Base-by-base conservation (phyloP, 2,888 invertebrate genomes). In the Luffia ferchaultella region DNA sequence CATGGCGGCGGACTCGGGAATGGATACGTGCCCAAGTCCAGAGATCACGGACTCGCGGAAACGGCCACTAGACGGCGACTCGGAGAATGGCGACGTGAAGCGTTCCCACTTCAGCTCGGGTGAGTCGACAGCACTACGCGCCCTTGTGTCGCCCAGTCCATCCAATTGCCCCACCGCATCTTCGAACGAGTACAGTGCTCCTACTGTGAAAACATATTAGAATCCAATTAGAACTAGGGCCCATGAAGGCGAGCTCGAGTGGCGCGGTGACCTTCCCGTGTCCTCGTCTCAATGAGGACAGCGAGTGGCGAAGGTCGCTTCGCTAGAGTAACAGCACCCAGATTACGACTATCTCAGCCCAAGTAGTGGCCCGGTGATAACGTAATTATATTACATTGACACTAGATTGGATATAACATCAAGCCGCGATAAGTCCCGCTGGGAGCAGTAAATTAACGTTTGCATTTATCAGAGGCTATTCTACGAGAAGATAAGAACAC, bases 11-110 rank as follows among this genome's bases (percentile, higher is more conserved):
- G 93, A 93, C 87, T 91, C 92, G 88, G 92, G 92, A 88, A 93
- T 93, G 93, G 93, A 93, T 89, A 92, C 93, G 88, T 93, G 93
- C 89, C 91, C 93, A 83, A 93, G 93, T 88, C 93, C 94, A 85
- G 94, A 94, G 88, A 93, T 92, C 84, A 88, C 90, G 75, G 94
- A 94, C 87, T 93, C 93, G 83, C 90, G 94, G 85, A 94, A 94
- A 87, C 89, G 94, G 80, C 94, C 93, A 67, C 89, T 93, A 70
- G 94, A 94, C 85, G 89, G 89, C 62, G 93, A 93, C 85, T 90
- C 90, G 66, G 94, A 94, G 85, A 93, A 93, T 87, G 93, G 93
- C 73, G 90, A 93, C 75, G 91, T 92, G 67, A 94, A 94, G 86
- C 90, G 93, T 78, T 94, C 94, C 70, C 93, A 94, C 86, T 94